These are phyloP conservation scores for Disparrhopalites patrizii DNA, from an alignment of 2,888 invertebrate genomes.

Conservation along the genomic window DNA sequence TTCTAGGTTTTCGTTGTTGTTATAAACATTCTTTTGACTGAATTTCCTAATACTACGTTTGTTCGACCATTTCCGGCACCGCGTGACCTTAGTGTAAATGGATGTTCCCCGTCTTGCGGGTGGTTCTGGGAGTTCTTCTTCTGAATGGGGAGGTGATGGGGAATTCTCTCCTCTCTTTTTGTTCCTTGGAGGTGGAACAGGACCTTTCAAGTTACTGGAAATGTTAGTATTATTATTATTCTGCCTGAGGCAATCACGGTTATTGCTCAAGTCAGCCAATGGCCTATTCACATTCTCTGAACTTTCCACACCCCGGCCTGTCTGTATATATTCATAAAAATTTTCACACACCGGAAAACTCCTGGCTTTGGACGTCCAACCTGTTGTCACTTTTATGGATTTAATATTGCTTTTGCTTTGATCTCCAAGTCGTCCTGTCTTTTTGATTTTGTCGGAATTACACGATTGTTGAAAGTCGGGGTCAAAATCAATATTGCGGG, in stretches of 20 bases:
- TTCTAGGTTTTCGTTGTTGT: slow-evolving; percentile 10
- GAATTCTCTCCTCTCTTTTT: not conserved
- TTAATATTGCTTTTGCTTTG: not conserved
- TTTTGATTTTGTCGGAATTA: not conserved
- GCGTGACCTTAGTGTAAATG: slow-evolving; percentile 15
- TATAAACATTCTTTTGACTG: not conserved
- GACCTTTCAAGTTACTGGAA: not conserved
- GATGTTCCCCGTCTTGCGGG: not conserved
- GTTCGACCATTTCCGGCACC: not conserved
- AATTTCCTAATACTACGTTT: not conserved
- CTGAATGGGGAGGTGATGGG: not conserved
- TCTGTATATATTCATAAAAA: no score
- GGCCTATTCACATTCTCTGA: no score
- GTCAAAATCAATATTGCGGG: no score
- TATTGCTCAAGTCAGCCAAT: not conserved
- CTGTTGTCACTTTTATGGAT: not conserved
- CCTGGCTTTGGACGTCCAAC: not conserved
- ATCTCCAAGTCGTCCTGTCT: not conserved
- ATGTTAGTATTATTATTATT: not conserved
- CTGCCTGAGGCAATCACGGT: no score
- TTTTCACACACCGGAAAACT: no score
- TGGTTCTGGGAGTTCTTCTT: not conserved
- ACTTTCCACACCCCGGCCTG: no score
- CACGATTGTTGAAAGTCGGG: no score
- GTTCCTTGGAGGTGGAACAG: slow-evolving; percentile 12